A percentile compares a stretch with the other conserved stretches of the same genome.
Conservation (phyloP, 2,797 vertebrate species). For the Coracias cyanogaster region DNA sequence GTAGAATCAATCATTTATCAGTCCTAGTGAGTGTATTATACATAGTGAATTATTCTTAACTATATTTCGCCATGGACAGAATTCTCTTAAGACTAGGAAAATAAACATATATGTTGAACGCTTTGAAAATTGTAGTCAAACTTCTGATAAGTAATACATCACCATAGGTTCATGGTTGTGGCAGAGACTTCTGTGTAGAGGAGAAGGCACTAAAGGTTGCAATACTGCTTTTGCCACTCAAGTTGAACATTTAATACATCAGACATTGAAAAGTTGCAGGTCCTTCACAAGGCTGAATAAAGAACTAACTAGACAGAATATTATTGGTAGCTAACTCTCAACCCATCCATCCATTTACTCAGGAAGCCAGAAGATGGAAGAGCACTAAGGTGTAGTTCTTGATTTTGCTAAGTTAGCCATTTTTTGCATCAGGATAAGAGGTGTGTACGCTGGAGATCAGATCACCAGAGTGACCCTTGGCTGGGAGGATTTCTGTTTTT, state of each 20-base stretch:
- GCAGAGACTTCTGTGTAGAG: neutral
- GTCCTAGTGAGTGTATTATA: neutral
- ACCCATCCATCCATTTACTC: neutral
- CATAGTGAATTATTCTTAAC: neutral
- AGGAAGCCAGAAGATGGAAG: neutral
- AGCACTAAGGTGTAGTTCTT: neutral
- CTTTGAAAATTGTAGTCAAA: neutral
- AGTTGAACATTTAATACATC: neutral
- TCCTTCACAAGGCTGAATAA: neutral
- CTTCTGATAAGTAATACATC: neutral
- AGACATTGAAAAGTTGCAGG: neutral
- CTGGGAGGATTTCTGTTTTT: neutral
- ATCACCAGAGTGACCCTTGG: neutral
- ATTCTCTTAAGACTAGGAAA: neutral
- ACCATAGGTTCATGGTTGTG: neutral
- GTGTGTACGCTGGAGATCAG: neutral
- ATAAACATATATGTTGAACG: neutral
- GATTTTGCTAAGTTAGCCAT: neutral
- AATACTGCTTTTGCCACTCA: neutral
- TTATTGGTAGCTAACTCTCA: neutral
- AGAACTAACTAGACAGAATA: neutral
- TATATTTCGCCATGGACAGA: neutral
- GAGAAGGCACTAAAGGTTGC: neutral
- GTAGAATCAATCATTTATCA: neutral
- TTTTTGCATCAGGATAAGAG: neutral